These are phyloP conservation scores for Lasioglossum malachurum DNA, from an alignment of 2,888 invertebrate genomes.

Conservation along the genomic window DNA sequence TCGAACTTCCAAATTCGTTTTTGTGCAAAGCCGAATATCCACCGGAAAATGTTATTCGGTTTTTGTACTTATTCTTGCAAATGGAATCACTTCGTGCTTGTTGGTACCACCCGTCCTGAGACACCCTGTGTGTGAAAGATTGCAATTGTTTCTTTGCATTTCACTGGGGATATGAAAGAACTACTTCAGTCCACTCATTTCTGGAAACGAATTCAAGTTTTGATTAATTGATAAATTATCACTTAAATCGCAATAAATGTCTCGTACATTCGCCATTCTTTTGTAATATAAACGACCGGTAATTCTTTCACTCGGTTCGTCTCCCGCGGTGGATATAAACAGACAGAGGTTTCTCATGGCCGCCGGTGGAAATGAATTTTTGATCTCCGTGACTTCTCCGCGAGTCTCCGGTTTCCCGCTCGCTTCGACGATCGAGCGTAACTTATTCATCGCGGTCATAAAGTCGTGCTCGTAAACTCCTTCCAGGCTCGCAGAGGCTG, in stretches of 20 bases:
- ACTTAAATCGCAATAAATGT: neutral
- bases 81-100: neutral
- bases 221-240: neutral
- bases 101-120: neutral
- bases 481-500: constrained; percentile 8
- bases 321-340: constrained; percentile 44
- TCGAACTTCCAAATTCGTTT: neutral
- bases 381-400: constrained; percentile 57
- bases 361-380: constrained; percentile 67
- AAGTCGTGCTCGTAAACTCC: constrained; percentile 70
- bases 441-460: constrained; percentile 74
- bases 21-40: neutral
- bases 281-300: constrained; percentile 27
- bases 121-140: neutral
- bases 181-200: neutral
- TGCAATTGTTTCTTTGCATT: too few species aligned
- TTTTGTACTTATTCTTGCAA: neutral
- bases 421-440: constrained; percentile 59
- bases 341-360: constrained; percentile 29
- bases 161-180: too few species aligned
- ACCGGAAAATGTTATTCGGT: neutral
- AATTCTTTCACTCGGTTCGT: constrained; percentile 9
- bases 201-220: neutral
- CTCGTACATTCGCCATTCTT: neutral
- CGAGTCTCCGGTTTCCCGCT: constrained; percentile 45